Evolutionary conservation across 2,888 invertebrate species (phyloP).

Genomic region (Cerastoderma edule): DNA sequence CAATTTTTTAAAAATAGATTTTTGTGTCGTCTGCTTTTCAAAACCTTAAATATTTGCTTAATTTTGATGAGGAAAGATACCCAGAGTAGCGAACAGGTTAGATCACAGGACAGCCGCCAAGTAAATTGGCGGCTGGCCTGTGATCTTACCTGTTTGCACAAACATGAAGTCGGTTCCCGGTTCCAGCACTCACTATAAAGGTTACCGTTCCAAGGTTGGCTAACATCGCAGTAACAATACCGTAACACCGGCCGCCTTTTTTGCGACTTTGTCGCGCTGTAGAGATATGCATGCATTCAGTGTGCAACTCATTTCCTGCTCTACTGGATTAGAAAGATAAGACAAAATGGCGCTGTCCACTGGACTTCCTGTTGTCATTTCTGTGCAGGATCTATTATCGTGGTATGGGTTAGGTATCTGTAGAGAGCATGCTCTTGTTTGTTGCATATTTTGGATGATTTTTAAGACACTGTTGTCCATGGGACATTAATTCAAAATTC

Average conservation of each 20-base stretch:
- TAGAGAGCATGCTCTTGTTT: neutral
- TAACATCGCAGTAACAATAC: slow-evolving; percentile 42
- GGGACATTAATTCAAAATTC: neutral
- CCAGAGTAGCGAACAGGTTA: no score
- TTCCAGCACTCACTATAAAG: no score
- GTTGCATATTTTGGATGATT: neutral
- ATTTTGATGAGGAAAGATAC: no score
- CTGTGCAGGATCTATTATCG: neutral
- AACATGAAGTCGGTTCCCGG: no score
- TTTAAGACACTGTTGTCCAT: neutral
- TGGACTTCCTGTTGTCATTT: neutral
- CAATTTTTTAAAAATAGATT: no score
- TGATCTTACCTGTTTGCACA: no score
- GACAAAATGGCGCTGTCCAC: neutral
- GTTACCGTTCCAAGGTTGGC: slow-evolving; percentile 33
- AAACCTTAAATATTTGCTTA: no score
- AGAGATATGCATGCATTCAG: slow-evolving; percentile 19
- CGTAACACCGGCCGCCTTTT: slow-evolving; percentile 31
- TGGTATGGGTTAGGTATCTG: no score
- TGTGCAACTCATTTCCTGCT: slow-evolving; percentile 21
- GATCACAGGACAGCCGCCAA: no score
- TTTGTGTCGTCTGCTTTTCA: no score
- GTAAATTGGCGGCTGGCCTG: no score
- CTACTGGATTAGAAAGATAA: slow-evolving; percentile 17
- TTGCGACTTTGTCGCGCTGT: slow-evolving; percentile 4